Base-by-base conservation (phyloP, 2,113 vertebrate species). In the Nanorana parkeri region DNA sequence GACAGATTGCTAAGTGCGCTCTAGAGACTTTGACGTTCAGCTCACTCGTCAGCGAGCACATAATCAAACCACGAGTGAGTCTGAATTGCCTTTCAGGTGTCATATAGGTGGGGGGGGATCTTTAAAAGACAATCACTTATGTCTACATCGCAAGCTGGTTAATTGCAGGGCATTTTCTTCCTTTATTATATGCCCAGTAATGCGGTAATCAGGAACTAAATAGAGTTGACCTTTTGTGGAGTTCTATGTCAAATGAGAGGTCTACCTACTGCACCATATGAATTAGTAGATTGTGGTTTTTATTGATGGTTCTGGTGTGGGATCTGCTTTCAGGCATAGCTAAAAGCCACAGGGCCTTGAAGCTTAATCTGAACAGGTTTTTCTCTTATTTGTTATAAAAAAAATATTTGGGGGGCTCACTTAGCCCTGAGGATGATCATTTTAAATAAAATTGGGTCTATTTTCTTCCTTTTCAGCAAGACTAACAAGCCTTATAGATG, bases 1-100 rank as follows among this genome's bases (percentile, higher is more conserved):
- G 77, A 58, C 77, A 78, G 77, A 78, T 68, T 78, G 77, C 77
- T 78, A 58, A 78, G 52, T 41, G 77, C 19, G 52, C 77, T 67
- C 64, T 29, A 32, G 77, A 67, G 65, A 68, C 47, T 68, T 47
- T 32, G 5, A 68, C 63, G 47, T 58, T 54, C 24, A 21, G 51
- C 52, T 67, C 63, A 52, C 61, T 78, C 52, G 26, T 78, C 28
- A 68, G 17, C 23, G 24, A 78, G 77, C 51, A 41, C 60, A 77
- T 52, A 61, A 77, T 77, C 74, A 64, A 64, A 64, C 63, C 51
- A 60, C 21, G 60, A 77, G 64, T 63, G 74, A 65, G 74, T 58
- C 26, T 51, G 74, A 77, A 65, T 64, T 52, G 41, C 60, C 41
- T 77, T 64, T 67, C 63, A 67, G 51, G 77, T 68, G 77, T 32